phyloP scores from a whole-genome alignment of 2,113 vertebrate species.

The Asarcornis scutulata region DNA sequence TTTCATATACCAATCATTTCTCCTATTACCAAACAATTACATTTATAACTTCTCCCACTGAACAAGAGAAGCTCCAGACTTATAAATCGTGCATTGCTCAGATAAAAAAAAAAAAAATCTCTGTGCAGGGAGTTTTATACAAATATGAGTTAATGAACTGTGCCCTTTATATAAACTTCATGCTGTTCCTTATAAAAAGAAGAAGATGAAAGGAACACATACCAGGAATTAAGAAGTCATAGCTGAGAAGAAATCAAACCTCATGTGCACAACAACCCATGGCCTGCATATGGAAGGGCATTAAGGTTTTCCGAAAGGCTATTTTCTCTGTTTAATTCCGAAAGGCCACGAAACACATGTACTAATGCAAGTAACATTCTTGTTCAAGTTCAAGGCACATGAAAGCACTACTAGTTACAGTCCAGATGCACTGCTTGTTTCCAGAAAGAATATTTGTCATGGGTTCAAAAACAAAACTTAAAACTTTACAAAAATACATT shows the following conservation, averaged over 20 bases:
- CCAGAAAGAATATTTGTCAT: neutral
- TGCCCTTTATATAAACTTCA: neutral
- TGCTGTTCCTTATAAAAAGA: neutral
- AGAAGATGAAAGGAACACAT: neutral
- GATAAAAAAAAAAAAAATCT: neutral
- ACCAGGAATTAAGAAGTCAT: neutral
- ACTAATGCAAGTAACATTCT: neutral
- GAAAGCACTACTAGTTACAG: neutral
- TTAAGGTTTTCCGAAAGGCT: neutral
- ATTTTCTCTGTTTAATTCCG: neutral
- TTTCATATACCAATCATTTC: neutral
- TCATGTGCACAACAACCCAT: neutral
- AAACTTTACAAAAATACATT: neutral
- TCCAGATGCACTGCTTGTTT: neutral
- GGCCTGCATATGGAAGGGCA: neutral
- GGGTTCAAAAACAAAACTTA: neutral
- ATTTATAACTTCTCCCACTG: neutral
- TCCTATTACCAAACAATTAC: neutral
- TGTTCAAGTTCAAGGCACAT: neutral
- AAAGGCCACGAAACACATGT: neutral
- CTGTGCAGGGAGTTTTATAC: neutral
- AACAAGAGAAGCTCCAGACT: neutral
- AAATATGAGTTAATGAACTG: neutral
- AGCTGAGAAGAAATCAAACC: constrained; percentile 4
- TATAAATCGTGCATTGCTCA: neutral